phyloP scores from a whole-genome alignment of 2,797 vertebrate species.

The Cetoscarus ocellatus region DNA sequence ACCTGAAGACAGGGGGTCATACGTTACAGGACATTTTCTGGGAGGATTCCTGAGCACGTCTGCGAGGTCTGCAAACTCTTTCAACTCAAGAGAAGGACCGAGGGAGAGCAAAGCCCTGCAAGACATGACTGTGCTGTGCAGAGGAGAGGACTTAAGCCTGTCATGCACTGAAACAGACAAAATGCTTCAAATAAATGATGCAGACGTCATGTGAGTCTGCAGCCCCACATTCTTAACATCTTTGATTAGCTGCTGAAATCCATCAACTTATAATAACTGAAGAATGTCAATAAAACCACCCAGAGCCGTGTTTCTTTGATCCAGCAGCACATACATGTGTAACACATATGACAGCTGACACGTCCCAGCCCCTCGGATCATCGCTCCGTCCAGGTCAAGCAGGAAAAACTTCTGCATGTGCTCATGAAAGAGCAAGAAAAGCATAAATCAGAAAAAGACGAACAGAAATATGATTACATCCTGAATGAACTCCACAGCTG shows the following conservation, averaged over 20 bases:
- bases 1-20: neutral
- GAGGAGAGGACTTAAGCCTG: too few species aligned
- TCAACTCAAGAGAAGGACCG: too few species aligned
- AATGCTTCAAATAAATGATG: neutral
- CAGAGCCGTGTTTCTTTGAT: conserved; percentile 14
- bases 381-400: conserved; percentile 8
- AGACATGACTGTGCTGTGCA: too few species aligned
- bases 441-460: conserved; percentile 34
- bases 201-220: neutral
- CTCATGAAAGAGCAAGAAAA: conserved; percentile 2
- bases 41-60: neutral
- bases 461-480: conserved; percentile 66
- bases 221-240: neutral
- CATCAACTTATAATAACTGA: conserved; percentile 6
- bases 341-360: conserved; percentile 7
- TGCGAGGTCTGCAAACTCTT: neutral
- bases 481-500: conserved; percentile 63
- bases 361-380: conserved; percentile 17
- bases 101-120: too few species aligned
- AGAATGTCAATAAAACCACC: neutral
- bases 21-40: neutral
- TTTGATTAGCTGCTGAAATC: conserved; percentile 15
- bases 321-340: conserved; percentile 4
- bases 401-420: conserved; percentile 9
- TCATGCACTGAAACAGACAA: too few species aligned